Evolutionary conservation across 92 coral and sea anemone species (phyloP).

Genomic region (Paragorgia papillata): DNA sequence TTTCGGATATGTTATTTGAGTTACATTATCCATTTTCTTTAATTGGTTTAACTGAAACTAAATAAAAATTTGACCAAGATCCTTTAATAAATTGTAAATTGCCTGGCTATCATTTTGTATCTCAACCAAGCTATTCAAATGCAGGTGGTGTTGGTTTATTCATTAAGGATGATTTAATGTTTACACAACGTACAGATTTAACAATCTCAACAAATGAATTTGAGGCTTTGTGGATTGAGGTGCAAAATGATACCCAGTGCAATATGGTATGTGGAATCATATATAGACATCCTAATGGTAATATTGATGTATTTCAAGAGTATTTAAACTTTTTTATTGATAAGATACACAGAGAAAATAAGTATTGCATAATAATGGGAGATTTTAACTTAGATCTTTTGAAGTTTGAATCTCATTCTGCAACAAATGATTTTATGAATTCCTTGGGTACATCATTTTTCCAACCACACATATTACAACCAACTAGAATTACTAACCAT

Average conservation of each 20-base stretch:
- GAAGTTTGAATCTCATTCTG: conserved; percentile 20
- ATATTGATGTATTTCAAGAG: conserved; percentile 2
- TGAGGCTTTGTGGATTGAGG: conserved; percentile 63
- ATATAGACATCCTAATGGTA: conserved; percentile 33
- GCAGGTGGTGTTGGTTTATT: conserved; percentile 28
- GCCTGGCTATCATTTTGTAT: conserved; percentile 53
- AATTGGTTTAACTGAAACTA: conserved; percentile 18
- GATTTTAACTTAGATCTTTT: conserved; percentile 38
- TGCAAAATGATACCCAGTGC: conserved; percentile 26
- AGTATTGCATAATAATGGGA: conserved; percentile 28
- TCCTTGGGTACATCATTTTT: conserved; percentile 39
- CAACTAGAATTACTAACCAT: conserved; percentile 61
- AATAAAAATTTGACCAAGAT: not conserved
- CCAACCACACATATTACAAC: conserved; percentile 53
- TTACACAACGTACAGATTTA: conserved; percentile 29
- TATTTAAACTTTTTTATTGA: conserved; percentile 17
- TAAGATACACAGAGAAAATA: conserved; percentile 18
- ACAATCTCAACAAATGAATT: conserved; percentile 40
- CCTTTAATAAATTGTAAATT: conserved; percentile 1
- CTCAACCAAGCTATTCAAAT: conserved; percentile 46
- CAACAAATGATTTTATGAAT: conserved; percentile 23
- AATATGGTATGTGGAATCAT: conserved; percentile 29
- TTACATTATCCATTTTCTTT: conserved; percentile 7
- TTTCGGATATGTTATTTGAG: not conserved
- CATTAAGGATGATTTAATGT: conserved; percentile 33